A percentile compares a stretch with the other conserved stretches of the same genome.
Evolutionary conservation across 2,113 vertebrate genomes (phyloP).

Genomic region (Perca fluviatilis): DNA sequence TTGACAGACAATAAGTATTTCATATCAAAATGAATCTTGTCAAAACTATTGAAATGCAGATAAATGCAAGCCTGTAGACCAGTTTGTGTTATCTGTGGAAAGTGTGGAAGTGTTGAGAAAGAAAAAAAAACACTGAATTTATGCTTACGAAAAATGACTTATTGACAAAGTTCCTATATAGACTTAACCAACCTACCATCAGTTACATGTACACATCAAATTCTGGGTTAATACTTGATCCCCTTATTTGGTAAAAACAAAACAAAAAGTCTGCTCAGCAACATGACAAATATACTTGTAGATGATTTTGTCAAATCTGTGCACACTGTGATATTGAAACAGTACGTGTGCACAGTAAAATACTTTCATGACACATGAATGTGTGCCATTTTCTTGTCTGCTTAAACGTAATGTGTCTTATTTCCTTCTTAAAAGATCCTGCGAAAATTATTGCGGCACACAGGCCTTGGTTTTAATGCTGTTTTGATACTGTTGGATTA

Average conservation of each 20-base stretch:
- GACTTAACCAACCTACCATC: neutral
- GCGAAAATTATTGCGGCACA: too few relatives aligned
- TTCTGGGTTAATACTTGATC: neutral
- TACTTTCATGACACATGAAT: neutral
- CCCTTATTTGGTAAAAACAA: neutral
- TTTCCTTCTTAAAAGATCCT: neutral
- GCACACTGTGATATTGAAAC: neutral
- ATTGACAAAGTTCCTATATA: neutral
- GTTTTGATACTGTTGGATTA: too few relatives aligned
- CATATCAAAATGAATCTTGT: slow-evolving; percentile 42
- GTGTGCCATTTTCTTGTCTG: neutral
- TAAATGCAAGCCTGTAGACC: neutral
- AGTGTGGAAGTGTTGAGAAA: neutral
- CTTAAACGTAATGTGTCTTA: neutral
- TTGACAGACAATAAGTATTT: slow-evolving; percentile 39
- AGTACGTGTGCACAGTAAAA: neutral
- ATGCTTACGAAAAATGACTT: neutral
- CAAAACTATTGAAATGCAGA: slow-evolving; percentile 33
- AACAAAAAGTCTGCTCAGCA: neutral
- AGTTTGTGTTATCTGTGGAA: neutral
- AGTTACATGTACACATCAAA: too few relatives aligned
- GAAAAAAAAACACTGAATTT: neutral
- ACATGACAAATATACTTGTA: neutral
- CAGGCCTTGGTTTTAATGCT: too few relatives aligned
- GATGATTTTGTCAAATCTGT: too few relatives aligned